Evolutionary conservation across 2,113 vertebrate species (phyloP), one percentile per base, ranked within the genome.

Genomic region (Naja naja): DNA sequence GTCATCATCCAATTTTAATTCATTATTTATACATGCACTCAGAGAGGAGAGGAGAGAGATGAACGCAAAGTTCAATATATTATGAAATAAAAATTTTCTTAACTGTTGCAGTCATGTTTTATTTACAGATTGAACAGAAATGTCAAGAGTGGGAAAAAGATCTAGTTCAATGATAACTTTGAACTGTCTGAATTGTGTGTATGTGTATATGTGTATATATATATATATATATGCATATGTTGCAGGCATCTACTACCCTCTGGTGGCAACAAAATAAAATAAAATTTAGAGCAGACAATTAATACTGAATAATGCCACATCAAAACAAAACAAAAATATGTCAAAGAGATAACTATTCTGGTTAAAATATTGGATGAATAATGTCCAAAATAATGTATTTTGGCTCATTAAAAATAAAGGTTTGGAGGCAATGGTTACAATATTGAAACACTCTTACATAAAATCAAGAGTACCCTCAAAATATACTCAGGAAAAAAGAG

Each of bases 231-330:
- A 54, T 2, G 11, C 47, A 47, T 43, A 27, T 90, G 60, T 58
- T 89, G 52, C 1, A 95, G 87, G 60, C 20, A 25, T 2, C 94
- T 0, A 94, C 95, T 96, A 94, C 5, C 97, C 94, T 94, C 97
- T 97, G 94, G 95, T 97, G 97, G 96, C 85, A 94, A 91, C 23
- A 88, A 87, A 58, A 4, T 86, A 86, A 91, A 89, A 0, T 9
- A 7, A 0, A 0, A 47, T 74, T 4, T 20, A 49, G 47, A 90
- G 85, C 11, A 34, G 56, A 64, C 27, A 93, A 43, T 47, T 87
- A 52, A 49, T 85, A n/a, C 0, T 34, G 16, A 94, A 60, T 11
- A 90, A 86, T 18, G 5, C 54, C 49, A 47, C 52, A 90, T 55
- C 3, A 47, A 86, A 81, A 56, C 10, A 20, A 2, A 69, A 85